Evolutionary conservation across 2,113 vertebrate species (phyloP), one percentile per base, ranked within the genome.

Genomic region (Psilopsiagon aymara): DNA sequence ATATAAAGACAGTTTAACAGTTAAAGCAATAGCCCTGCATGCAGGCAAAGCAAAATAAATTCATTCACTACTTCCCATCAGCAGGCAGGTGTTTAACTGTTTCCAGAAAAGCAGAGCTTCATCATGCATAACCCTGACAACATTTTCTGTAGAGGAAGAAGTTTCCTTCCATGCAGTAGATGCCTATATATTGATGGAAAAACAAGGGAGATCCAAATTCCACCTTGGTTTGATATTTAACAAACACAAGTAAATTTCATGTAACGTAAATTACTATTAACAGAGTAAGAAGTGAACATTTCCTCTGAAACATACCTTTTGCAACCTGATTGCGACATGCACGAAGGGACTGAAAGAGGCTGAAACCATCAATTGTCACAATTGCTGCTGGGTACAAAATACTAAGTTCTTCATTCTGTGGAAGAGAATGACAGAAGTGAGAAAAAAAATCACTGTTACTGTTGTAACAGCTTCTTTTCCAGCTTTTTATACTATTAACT

Each of bases 291-390:
- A 94, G 59, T 2, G 76, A 82, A 33, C 20, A 43, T 57, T 13
- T 69, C 62, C 70, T 84, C 55, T 55, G 27, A 41, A 28, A 91
- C 90, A 1, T 98, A 99, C 99, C 99, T 99, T 99, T 98, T 31
- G 99, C 99, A 71, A 99, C 99, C 97, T 99, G 99, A 98, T 99
- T 99, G 96, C 99, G 98, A 98, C 99, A 99, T 3, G 99, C 99
- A 68, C 99, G 99, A 53, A 99, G 98, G 53, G 99, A 99, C 96
- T 99, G 99, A 90, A 99, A 99, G 92, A 99, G 99, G 95, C 99
- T 99, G 97, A 99, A 99, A 82, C 99, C 99, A 88, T 99, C 99
- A 57, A 99, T 99, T 70, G 99, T 99, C 92, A 99, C 99, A 97
- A 99, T 97, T 78, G 99, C 99, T 84, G 98, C 98, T 46, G 99